Evolutionary conservation across 1,140 invertebrate genomes (phyloP), one percentile per base, ranked within the genome.

Genomic region (Brachionus plicatilis): DNA sequence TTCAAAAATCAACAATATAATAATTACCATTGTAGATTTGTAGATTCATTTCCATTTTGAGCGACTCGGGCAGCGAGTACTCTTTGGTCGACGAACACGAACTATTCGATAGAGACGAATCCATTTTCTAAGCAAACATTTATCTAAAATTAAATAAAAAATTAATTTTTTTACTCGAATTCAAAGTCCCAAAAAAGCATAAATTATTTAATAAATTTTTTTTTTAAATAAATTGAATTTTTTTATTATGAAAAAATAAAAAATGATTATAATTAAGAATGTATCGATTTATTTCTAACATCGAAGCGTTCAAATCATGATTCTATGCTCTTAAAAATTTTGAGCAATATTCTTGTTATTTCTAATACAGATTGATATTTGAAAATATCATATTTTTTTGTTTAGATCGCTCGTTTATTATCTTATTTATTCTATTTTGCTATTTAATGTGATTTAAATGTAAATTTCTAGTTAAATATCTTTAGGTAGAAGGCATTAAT

Each of bases 381-480:
- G n/a, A 68, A 72, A 72, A 72, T 72, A 72, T 72, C 68, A 72
- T 72, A 41, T n/a, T 41, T 37, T 33, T 5, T 72, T 72, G 68
- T 72, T 72, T 68, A 68, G 33, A 3, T 68, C n/a, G 29, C 60
- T 68, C 66, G 53, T 68, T 41, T 68, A 33, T 68, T 68, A 41
- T 41, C 33, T 4, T 68, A 68, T 68, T 68, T 68, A 33, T 68
- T 33, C 66, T 68, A 33, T 72, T 41, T 43, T 72, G n/a, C 33
- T 72, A 72, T 72, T 72, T 72, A 72, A 72, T 72, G 68, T 72
- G 68, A 72, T 72, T 72, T 72, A n/a, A 72, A 72, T 72, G 68
- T 72, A 72, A 72, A 72, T 72, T 72, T 68, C 17, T 68, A 11
- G 27, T 68, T 29, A 41, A 68, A 33, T 17, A 72, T 20, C 17